Conservation (phyloP, 2,113 vertebrate genomes). For the Damaliscus lunatus region DNA sequence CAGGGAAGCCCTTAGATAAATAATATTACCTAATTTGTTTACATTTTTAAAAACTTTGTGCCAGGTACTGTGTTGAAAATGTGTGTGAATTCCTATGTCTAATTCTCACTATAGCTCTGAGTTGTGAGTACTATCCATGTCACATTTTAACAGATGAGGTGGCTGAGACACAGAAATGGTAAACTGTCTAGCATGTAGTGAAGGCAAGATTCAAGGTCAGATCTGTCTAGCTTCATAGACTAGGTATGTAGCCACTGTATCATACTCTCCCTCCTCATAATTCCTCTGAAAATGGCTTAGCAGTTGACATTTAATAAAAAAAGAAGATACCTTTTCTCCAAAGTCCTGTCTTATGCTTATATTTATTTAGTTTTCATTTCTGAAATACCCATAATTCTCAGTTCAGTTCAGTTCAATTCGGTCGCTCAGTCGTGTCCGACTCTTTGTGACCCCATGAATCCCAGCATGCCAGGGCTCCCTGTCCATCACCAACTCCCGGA, state of each 20-base stretch:
- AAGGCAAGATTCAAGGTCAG: background rate
- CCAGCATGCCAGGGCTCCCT: accelerated
- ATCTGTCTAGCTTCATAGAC: background rate
- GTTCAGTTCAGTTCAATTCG: no score
- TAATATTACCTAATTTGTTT: background rate
- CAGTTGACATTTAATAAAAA: background rate
- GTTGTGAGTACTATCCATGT: background rate
- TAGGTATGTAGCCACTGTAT: background rate
- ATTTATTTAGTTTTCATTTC: background rate
- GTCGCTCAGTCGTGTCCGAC: accelerated
- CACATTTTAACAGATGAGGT: background rate
- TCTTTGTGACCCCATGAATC: no score
- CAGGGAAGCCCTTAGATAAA: background rate
- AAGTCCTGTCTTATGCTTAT: background rate
- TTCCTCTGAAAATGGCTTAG: background rate
- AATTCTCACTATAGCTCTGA: background rate
- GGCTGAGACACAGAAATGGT: background rate
- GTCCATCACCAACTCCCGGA: no score
- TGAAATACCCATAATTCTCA: background rate
- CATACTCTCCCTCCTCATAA: background rate
- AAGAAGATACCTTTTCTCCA: background rate
- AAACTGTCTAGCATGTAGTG: background rate
- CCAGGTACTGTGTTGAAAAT: background rate
- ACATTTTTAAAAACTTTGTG: background rate
- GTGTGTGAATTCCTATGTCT: background rate